Conservation (phyloP, 2,797 vertebrate species). For the Spinibarbus caldwelli region DNA sequence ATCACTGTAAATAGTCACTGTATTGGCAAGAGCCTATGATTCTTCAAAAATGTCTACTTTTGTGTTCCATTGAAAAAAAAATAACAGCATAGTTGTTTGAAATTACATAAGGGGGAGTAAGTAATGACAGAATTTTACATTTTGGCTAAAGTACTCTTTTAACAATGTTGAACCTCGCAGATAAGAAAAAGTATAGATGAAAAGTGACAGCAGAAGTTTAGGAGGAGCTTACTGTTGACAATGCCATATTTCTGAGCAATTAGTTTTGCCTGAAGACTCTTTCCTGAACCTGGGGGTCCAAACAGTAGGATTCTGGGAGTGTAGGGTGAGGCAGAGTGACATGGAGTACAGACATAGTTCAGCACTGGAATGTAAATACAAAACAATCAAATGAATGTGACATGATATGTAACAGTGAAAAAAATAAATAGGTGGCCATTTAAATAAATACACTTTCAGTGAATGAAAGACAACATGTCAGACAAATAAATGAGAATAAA, state of each 20-base stretch:
- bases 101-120: not conserved
- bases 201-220: conserved; percentile 36
- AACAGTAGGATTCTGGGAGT: conserved; percentile 86
- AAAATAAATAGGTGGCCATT: not conserved
- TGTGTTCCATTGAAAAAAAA: too few relatives aligned
- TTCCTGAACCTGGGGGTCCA: conserved; percentile 88
- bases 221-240: conserved; percentile 83
- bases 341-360: conserved; percentile 75
- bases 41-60: too few relatives aligned
- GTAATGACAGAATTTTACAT: not conserved
- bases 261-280: conserved; percentile 85
- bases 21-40: not conserved
- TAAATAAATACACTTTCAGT: not conserved
- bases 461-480: conserved; percentile 33
- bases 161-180: not conserved
- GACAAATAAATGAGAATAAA: too few relatives aligned
- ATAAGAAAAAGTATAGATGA: not conserved
- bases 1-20: too few relatives aligned
- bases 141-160: not conserved
- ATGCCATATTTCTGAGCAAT: conserved; percentile 86
- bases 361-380: conserved; percentile 76
- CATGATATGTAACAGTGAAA: not conserved
- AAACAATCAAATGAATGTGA: conserved; percentile 36
- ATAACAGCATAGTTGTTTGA: not conserved
- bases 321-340: conserved; percentile 76